These are phyloP conservation scores for Laothoe populi DNA, from an alignment of 2,888 invertebrate species.

Conservation along the genomic window DNA sequence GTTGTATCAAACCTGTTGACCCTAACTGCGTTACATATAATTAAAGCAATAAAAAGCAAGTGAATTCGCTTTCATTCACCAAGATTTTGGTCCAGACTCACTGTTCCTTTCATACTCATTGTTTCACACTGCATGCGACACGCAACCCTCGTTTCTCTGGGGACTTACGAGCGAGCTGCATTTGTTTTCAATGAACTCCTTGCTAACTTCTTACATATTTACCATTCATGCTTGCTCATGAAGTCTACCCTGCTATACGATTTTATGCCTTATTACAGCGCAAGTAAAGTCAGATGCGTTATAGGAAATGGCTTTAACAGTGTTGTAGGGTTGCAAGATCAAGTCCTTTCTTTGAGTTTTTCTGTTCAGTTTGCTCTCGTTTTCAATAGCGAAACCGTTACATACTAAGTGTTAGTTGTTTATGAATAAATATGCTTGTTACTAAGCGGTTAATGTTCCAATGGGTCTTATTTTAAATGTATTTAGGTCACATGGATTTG, in stretches of 20 bases:
- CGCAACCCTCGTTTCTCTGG: constrained; percentile 66
- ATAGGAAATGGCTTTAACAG: constrained; percentile 16
- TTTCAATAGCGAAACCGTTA: constrained; percentile 73
- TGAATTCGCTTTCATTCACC: constrained; percentile 26
- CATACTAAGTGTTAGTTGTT: constrained; percentile 51
- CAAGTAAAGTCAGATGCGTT: background rate
- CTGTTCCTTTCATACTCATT: constrained; percentile 72
- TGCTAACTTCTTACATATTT: constrained; percentile 55
- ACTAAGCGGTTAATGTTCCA: constrained; percentile 16
- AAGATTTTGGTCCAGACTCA: constrained; percentile 59
- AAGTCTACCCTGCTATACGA: constrained; percentile 26
- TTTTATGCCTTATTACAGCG: constrained; percentile 30
- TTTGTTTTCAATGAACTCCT: constrained; percentile 78
- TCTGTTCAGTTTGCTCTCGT: constrained; percentile 52
- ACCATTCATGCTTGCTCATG: constrained; percentile 40
- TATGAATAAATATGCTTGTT: constrained; percentile 35
- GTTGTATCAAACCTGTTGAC: constrained; percentile 33
- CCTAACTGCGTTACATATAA: constrained; percentile 18
- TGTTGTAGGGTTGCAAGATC: constrained; percentile 54
- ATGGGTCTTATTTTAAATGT: background rate
- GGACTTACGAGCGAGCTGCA: constrained; percentile 63
- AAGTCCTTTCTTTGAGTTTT: constrained; percentile 52
- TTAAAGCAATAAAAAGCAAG: constrained; percentile 22
- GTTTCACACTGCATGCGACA: constrained; percentile 67
- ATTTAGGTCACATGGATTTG: background rate